Evolutionary conservation across 2,888 invertebrate genomes (phyloP), one percentile per base, ranked within the genome.

Genomic region (Micropterix aruncella): DNA sequence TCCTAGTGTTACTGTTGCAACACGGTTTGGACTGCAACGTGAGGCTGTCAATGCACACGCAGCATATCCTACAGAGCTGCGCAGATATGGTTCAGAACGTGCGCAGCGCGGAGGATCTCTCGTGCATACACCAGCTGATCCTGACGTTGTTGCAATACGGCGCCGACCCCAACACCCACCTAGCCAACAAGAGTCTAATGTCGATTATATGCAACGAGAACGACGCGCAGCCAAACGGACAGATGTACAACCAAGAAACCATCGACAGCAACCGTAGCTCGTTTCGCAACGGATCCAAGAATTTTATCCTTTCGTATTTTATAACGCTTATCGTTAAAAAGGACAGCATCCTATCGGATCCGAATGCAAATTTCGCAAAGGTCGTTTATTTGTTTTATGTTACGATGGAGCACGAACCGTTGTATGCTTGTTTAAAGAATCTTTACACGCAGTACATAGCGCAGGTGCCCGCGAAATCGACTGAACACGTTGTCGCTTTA

Each of bases 121-220:
- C 74, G 50, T 78, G 79, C 57, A 77, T 85, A 44, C 79, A 82
- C 56, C 78, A 79, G 55, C 70, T 85, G 53, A 77, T 82, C 2
- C 61, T 79, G 48, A 81, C 80, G 1, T 67, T 85, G 15, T 73
- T 85, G 40, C 82, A 82, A 58, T 81, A 81, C 56, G 83, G 84
- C 43, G 84, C 83, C 38, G 76, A 84, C 66, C 81, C 83, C 14
- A 79, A 83, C 56, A 65, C 80, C 45, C 74, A 74, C 52, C 66
- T 81, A 36, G 64, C 62, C 46, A 61, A 60, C 48, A 64, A 63
- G 42, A 51, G 51, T 43, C 44, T 52, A 16, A 49, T 53, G 38
- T 51, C 50, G 54, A 68, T 70, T 47, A 67, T 52, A 39, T 48
- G 47, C 41, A 47, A 46, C 19, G 50, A 50, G 40, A 46, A 44